Base-by-base conservation (phyloP, 2,888 invertebrate species). In the Sesamia inferens region DNA sequence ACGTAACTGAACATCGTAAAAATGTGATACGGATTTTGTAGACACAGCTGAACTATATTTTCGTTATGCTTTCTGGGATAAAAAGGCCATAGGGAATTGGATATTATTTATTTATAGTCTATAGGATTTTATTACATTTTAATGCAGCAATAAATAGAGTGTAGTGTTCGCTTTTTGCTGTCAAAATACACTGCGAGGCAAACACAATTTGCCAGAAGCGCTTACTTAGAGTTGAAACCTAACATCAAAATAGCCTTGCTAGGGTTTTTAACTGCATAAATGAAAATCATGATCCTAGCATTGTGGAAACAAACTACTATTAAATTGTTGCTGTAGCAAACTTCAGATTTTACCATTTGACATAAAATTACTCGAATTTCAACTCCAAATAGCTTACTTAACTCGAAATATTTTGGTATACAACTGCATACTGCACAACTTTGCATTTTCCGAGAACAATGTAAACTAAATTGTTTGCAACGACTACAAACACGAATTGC, bases 1-100 rank as follows among this genome's bases (percentile, higher is more conserved):
- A 67, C 69, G 67, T 76, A 79, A 79, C 72, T 79, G 85, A 79
- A 78, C 72, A 78, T 83, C 83, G 78, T 79, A 83, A 86, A 86
- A 78, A 74, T 71, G 67, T 70, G 79, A 78, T 75, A 76, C 68
- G 72, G 61, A 67, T 78, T 85, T 85, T 85, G 75, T 85, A 75
- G 69, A 80, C 70, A 81, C 70, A 75, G 65, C 68, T 68, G 62
- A 68, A 64, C 51, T 71, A 58, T 61, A 68, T 71, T 81, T 80
- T 73, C 19, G 22, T n/a, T 58, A 39, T 42, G 39, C n/a, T 77
- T 65, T 70, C 47, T 51, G 24, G 19, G 8, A 67, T 76, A 11
- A 67, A 74, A 71, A 79, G 31, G 75, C 48, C 31, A 42, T 19
- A 44, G 39, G 8, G 39, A 62, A 68, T 59, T 16, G 63, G 63